These are phyloP conservation scores for Brachypalpus laphriformis DNA, from an alignment of 2,888 invertebrate genomes.

Conservation along the genomic window DNA sequence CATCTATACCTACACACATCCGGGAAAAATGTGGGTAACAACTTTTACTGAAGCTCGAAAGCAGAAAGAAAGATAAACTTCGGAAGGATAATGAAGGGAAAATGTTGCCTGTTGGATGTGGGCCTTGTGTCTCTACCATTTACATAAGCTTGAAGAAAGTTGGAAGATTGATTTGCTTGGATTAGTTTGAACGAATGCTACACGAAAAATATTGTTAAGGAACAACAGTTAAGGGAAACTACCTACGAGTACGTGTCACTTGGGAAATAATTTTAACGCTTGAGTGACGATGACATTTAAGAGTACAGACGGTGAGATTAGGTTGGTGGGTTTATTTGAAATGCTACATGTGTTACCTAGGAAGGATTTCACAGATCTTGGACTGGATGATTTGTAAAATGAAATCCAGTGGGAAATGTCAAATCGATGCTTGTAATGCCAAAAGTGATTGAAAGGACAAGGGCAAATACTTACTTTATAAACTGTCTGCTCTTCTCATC, in stretches of 20 bases:
- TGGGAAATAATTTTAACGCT: conserved; percentile 11
- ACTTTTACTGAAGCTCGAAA: not conserved
- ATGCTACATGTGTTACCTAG: not conserved
- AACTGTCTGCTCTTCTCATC: not conserved
- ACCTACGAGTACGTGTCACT: conserved; percentile 40
- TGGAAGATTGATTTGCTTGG: not conserved
- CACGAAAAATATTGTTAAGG: not conserved
- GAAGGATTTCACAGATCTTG: not conserved
- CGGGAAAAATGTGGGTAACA: not conserved
- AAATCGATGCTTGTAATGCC: not conserved
- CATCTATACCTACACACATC: conserved; percentile 5
- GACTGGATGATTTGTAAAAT: not conserved
- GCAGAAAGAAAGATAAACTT: not conserved
- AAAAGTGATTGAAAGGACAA: not conserved
- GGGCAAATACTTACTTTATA: not conserved
- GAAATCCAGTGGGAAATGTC: not conserved
- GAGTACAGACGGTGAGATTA: not conserved
- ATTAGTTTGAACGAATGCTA: not conserved
- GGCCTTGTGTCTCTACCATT: not conserved
- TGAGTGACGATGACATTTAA: conserved; percentile 3
- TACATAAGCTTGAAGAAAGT: not conserved
- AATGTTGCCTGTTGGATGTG: not conserved
- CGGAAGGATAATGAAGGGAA: not conserved
- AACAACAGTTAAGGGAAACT: conserved; percentile 21
- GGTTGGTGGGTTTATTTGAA: not conserved